Percentiles rank a stretch among this genome's conserved stretches.
These are phyloP conservation scores for crab-eating macaque (Macaca fascicularis) DNA, from an alignment of 2,113 vertebrate genomes.

Conservation along the genomic window DNA sequence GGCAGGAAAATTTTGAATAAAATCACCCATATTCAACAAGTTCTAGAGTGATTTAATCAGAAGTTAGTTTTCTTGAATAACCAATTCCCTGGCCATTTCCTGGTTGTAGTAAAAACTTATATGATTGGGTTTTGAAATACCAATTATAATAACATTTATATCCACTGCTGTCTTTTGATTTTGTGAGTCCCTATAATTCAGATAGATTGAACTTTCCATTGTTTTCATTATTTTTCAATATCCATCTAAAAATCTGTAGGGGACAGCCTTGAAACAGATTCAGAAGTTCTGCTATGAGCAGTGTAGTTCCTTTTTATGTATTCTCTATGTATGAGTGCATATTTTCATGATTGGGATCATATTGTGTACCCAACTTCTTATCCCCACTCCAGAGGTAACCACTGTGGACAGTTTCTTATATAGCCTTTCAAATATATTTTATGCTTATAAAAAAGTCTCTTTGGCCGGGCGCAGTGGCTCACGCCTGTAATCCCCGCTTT, in stretches of 20 bases:
- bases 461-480: no score
- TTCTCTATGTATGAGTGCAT: background rate
- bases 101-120: conserved; percentile 26
- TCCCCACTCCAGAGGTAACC: background rate
- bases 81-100: background rate
- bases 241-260: background rate
- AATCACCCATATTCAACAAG: background rate
- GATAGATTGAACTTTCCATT: background rate
- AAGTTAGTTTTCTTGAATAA: conserved; percentile 33
- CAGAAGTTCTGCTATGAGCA: background rate
- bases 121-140: conserved; percentile 30
- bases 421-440: background rate
- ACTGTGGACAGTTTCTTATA: background rate
- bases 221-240: conserved; percentile 19
- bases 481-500: no score
- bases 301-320: background rate
- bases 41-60: conserved; percentile 30
- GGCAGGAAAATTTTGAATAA: background rate
- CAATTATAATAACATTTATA: background rate
- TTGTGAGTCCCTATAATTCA: background rate
- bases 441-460: background rate
- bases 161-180: conserved; percentile 15
- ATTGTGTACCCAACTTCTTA: background rate
- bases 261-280: background rate
- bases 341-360: background rate